Evolutionary conservation across 2,113 vertebrate genomes (phyloP), one percentile per base, ranked within the genome.

Genomic region (Bungarus multicinctus): DNA sequence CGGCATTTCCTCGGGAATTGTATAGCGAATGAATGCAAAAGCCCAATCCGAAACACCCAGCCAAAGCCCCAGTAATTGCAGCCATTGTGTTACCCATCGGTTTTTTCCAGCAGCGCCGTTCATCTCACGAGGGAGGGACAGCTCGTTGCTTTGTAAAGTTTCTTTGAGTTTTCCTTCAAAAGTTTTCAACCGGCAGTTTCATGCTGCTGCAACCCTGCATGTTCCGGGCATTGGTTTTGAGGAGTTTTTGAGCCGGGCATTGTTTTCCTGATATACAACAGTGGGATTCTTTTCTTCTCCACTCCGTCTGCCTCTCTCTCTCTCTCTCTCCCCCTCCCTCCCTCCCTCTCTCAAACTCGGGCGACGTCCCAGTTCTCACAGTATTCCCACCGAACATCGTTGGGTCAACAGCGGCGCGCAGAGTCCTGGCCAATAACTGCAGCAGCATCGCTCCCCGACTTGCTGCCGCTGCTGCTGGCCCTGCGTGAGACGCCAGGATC

Each of bases 321-420:
- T 85, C 91, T 60, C 85, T 18, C 74, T 7, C n/a, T n/a, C n/a
- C n/a, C 20, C 22, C 89, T 39, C 85, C 10, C 74, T 5, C 39
- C 57, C 89, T 64, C 89, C 10, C 60, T 20, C 81, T 9, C 52
- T 88, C 91, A 20, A 81, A n/a, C 89, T 64, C 92, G 95, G 90
- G 93, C 94, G 95, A 87, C 69, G 88, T 95, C 95, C 94, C 97
- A 96, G 97, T 97, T 96, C 96, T 95, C 96, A 96, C 97, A 90
- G 97, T 95, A 95, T 96, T 96, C 97, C 97, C 97, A 87, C 92
- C 95, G 94, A 57, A 94, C 97, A 97, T 94, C 96, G 97, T 95
- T 98, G 97, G 92, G 98, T 96, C 98, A 97, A 99, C 98, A 99
- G 98, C 98, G 98, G 98, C 98, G 97, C 98, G 95, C 93, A 97